phyloP scores from a whole-genome alignment of 2,888 invertebrate genomes.

The Antheraea yamamai region DNA sequence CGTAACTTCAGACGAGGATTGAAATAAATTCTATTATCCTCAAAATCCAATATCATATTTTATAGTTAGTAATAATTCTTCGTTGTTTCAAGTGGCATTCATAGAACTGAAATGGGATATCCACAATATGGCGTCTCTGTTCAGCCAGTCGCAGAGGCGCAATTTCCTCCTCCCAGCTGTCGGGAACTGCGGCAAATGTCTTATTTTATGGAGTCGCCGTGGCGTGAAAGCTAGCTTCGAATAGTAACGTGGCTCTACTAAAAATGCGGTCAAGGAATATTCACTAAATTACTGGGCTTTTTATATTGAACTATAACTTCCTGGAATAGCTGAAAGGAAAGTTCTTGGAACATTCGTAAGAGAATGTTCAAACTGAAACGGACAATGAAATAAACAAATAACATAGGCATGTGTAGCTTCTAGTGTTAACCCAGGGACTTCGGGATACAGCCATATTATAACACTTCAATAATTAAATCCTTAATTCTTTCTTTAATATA shows the following conservation, averaged over 20 bases:
- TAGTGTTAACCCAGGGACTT: neutral
- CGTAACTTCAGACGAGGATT: neutral
- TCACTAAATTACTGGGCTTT: constrained; percentile 1
- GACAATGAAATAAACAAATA: neutral
- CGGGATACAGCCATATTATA: neutral
- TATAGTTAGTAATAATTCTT: constrained; percentile 22
- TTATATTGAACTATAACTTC: constrained; percentile 3
- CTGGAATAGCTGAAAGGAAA: neutral
- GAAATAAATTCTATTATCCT: constrained; percentile 16
- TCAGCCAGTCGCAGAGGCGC: constrained; percentile 34
- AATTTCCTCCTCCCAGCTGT: constrained; percentile 43
- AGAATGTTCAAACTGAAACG: neutral
- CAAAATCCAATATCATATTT: constrained; percentile 12
- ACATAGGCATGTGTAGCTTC: too few relatives aligned
- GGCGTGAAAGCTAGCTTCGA: constrained; percentile 9
- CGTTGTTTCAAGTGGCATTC: constrained; percentile 52
- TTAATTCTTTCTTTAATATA: too few relatives aligned
- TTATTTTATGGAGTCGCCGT: constrained; percentile 34
- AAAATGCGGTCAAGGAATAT: constrained; percentile 6
- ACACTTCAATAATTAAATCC: neutral
- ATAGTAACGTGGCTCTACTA: constrained; percentile 6
- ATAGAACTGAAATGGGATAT: constrained; percentile 57
- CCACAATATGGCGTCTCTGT: constrained; percentile 47
- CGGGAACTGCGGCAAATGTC: constrained; percentile 36
- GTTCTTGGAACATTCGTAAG: neutral